Evolutionary conservation across 1,140 invertebrate species (phyloP).

Genomic region (Artemia franciscana): DNA sequence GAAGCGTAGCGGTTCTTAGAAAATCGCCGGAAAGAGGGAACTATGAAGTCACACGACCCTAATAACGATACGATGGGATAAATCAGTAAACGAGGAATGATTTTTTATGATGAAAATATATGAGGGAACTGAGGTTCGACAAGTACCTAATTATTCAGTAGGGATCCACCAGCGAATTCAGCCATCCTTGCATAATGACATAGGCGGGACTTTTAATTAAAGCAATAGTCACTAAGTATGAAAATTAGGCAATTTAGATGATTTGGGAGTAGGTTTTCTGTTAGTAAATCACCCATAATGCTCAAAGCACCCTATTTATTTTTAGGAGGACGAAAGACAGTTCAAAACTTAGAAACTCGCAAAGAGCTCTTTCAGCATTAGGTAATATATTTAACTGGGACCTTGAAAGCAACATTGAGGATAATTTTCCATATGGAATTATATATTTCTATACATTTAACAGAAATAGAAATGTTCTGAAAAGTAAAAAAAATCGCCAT

Average conservation of each 20-base stretch:
- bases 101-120: neutral
- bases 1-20: neutral
- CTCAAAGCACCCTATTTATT: no score
- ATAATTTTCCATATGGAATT: no score
- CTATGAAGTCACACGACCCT: neutral
- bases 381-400: no score
- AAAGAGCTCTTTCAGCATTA: no score
- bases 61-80: neutral
- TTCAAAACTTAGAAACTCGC: no score
- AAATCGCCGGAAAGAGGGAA: neutral
- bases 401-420: no score
- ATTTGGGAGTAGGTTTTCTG: neutral
- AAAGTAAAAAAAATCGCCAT: no score
- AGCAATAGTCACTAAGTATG: constrained; percentile 1
- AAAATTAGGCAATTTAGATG: neutral
- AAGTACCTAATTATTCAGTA: neutral
- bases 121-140: neutral
- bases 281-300: neutral
- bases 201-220: neutral
- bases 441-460: no score
- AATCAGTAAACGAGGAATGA: neutral
- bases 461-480: no score
- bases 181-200: neutral
- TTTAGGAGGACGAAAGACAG: no score
- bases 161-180: neutral